These are phyloP conservation scores for Uloborus plumipes DNA, from an alignment of 2,888 invertebrate genomes.

Conservation along the genomic window DNA sequence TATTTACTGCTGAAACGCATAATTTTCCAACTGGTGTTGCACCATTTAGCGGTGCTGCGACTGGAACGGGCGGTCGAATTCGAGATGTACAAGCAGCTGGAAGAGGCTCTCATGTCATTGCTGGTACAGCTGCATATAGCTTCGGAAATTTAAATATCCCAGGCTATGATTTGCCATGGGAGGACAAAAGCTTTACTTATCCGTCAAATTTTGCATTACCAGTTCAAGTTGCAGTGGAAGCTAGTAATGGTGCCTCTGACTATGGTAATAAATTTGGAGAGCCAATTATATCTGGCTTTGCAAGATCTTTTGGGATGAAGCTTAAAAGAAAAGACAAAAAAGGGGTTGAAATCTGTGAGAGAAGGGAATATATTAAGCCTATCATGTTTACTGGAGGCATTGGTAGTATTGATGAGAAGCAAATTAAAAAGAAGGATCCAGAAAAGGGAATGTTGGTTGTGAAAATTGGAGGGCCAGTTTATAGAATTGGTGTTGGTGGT, in stretches of 20 bases:
- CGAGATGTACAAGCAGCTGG: conserved; percentile 96
- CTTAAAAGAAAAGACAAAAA: conserved; percentile 70
- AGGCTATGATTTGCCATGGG: conserved; percentile 90
- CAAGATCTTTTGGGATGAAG: conserved; percentile 87
- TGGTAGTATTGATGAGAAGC: conserved; percentile 87
- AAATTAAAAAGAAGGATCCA: conserved; percentile 84
- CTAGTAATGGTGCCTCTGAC: conserved; percentile 97
- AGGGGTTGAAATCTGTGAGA: conserved; percentile 72
- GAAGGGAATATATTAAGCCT: conserved; percentile 96
- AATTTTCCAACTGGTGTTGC: conserved; percentile 97
- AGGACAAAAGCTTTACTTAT: conserved; percentile 81
- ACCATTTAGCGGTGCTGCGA: conserved; percentile 97
- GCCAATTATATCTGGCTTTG: conserved; percentile 91
- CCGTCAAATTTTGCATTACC: conserved; percentile 92
- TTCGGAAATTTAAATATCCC: conserved; percentile 93
- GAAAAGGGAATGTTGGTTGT: conserved; percentile 88
- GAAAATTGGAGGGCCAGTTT: conserved; percentile 97
- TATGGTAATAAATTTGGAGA: conserved; percentile 99
- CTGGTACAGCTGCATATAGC: conserved; percentile 96
- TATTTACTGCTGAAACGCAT: conserved; percentile 98
- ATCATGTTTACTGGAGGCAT: conserved; percentile 99
- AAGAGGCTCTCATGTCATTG: conserved; percentile 91
- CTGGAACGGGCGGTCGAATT: conserved; percentile 94
- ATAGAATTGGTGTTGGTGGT: conserved; percentile 97
- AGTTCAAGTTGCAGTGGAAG: conserved; percentile 90